These are phyloP conservation scores for Caenorhabditis uteleia DNA, from an alignment of 2,888 invertebrate species.

Conservation along the genomic window DNA sequence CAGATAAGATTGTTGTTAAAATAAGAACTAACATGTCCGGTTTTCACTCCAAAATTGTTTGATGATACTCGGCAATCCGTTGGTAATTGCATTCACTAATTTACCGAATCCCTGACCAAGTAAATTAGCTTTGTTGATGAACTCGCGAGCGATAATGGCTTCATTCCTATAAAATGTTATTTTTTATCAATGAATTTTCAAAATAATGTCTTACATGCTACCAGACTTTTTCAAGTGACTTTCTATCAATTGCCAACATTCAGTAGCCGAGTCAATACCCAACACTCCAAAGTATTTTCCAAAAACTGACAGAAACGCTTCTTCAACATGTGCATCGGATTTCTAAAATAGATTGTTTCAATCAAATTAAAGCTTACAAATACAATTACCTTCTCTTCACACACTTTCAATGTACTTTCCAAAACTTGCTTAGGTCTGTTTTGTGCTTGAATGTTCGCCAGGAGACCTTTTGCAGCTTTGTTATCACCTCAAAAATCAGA, in stretches of 20 bases:
- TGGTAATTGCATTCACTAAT: constrained; percentile 12
- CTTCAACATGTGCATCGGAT: constrained; percentile 15
- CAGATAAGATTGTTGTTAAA: background rate
- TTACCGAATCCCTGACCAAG: constrained; percentile 21
- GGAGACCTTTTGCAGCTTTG: constrained; percentile 18
- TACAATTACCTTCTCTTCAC: constrained; percentile 14
- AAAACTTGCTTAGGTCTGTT: constrained; percentile 21
- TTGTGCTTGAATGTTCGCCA: constrained; percentile 23
- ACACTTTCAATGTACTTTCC: constrained; percentile 13
- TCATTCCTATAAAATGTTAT: constrained; percentile 12
- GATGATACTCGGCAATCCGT: constrained; percentile 5
- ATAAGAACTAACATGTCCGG: no score
- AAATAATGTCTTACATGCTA: constrained; percentile 1
- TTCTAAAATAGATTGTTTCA: constrained; percentile 3
- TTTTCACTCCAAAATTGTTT: constrained; percentile 4
- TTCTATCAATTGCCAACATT: constrained; percentile 20
- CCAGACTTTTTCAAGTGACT: constrained; percentile 7
- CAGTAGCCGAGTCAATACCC: constrained; percentile 19
- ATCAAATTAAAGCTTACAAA: background rate
- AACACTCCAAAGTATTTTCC: constrained; percentile 18
- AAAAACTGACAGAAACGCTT: constrained; percentile 18
- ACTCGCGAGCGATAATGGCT: constrained; percentile 15
- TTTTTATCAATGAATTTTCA: background rate
- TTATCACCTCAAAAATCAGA: constrained; percentile 12
- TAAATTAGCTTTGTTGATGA: constrained; percentile 16